Evolutionary conservation across 2,113 vertebrate genomes (phyloP), one percentile per base, ranked within the genome.

Genomic region (Mionectes macconnelli): DNA sequence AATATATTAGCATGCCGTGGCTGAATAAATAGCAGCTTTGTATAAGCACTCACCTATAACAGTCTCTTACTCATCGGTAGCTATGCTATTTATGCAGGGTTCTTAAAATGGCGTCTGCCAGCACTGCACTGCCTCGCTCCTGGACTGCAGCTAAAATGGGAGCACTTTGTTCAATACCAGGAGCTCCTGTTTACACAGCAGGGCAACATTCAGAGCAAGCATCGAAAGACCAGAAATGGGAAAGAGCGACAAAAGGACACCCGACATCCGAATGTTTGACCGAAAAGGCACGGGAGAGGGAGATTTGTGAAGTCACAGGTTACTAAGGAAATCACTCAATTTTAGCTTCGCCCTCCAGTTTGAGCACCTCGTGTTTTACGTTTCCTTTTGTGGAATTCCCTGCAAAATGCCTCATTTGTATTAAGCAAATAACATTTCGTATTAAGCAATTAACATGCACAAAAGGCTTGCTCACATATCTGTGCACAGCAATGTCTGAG

Each of bases 71-170:
- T 98, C 98, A 98, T 98, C 98, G 97, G 97, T 97, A 98, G 98
- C 98, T 98, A 98, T 98, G 98, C 97, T 98, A 98, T 98, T 98
- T 98, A 98, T 98, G 98, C 98, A 98, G 98, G 97, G 97, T 97
- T 98, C 98, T 97, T 98, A 98, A 98, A 98, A 98, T 98, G 98
- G 98, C 98, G 98, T 98, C 98, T 98, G 98, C 97, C 97, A 98
- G 97, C 96, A 97, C 97, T 97, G 96, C 97, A 97, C 97, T 98
- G 98, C 98, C 98, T 98, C 98, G 97, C 94, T 98, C 97, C 98
- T 98, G 97, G 81, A 97, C 97, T 97, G 97, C 84, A 98, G 97
- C 98, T 98, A 98, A 98, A 98, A 98, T 98, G 98, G 98, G 98
- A 98, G 98, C 97, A 98, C 97, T 98, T 98, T 98, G 97, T 97